These are phyloP conservation scores for Acanthis flammea DNA, from an alignment of 2,797 vertebrate genomes.

Conservation along the genomic window DNA sequence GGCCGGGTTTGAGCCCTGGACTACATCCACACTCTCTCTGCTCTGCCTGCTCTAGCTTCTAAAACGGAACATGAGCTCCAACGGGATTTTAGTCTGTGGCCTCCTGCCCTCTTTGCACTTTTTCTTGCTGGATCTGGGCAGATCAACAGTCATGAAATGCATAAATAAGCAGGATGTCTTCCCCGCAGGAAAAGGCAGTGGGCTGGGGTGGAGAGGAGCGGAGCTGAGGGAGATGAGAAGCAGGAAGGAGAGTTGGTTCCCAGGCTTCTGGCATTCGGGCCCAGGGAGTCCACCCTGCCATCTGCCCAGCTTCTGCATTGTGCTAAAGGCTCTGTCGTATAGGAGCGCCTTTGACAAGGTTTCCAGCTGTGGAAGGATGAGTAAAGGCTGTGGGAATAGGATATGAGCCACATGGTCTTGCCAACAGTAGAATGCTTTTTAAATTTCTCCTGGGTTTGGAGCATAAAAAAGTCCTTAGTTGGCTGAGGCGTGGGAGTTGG, in stretches of 20 bases:
- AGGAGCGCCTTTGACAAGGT: conserved; percentile 52
- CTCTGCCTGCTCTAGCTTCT: background rate
- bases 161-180: conserved; percentile 63
- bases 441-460: conserved; percentile 46
- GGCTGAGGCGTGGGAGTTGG: background rate
- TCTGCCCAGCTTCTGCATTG: conserved; percentile 61
- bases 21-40: background rate
- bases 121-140: background rate
- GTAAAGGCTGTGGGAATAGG: conserved; percentile 68
- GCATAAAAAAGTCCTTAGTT: background rate
- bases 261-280: conserved; percentile 60
- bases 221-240: conserved; percentile 59
- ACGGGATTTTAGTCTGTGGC: background rate
- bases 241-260: conserved; percentile 67
- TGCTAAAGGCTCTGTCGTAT: conserved; percentile 24
- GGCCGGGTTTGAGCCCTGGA: rapidly evolving
- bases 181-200: conserved; percentile 54
- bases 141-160: background rate
- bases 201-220: background rate
- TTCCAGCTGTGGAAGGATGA: conserved; percentile 68
- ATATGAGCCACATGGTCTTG: conserved; percentile 20
- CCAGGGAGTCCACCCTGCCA: conserved; percentile 49
- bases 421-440: conserved; percentile 47
- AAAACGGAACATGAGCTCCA: background rate
- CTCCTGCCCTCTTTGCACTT: conserved; percentile 19